Percentiles rank a stretch among this genome's conserved stretches.
These are phyloP conservation scores for Potamarius usumacintae DNA, from an alignment of 2,113 vertebrate genomes.

Conservation along the genomic window DNA sequence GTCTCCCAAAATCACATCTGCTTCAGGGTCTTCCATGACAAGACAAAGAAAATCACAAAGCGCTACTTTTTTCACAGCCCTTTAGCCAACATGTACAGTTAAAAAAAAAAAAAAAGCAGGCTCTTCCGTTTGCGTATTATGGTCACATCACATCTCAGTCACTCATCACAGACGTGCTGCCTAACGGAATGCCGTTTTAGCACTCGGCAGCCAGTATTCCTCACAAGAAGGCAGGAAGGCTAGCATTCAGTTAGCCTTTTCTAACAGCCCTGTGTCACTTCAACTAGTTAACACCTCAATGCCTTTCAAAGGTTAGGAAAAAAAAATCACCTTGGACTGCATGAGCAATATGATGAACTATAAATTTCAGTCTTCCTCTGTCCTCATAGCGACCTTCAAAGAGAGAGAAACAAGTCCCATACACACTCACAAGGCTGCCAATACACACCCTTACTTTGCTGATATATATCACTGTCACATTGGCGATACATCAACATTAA, in stretches of 20 bases:
- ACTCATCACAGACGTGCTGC: constrained; percentile 5
- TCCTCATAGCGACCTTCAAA: constrained; percentile 12
- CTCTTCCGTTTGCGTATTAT: background rate
- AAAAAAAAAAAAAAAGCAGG: background rate
- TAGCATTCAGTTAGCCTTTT: constrained; percentile 13
- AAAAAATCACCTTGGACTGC: background rate
- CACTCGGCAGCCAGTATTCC: constrained; percentile 1
- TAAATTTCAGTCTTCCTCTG: background rate
- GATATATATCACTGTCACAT: constrained; percentile 17
- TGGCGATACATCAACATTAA: background rate
- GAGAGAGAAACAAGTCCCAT: constrained; percentile 5
- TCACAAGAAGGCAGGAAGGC: constrained; percentile 5
- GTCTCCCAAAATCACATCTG: background rate
- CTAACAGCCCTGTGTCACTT: background rate
- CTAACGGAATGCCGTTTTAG: constrained; percentile 31
- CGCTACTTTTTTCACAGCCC: background rate
- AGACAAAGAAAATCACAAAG: constrained; percentile 9
- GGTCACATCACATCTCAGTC: constrained; percentile 16
- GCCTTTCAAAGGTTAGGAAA: background rate
- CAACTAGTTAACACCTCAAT: constrained; percentile 16
- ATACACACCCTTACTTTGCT: constrained; percentile 1
- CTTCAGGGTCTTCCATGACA: background rate
- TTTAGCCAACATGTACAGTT: background rate
- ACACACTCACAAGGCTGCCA: background rate
- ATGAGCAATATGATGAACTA: constrained; percentile 7